Conservation (phyloP, 2,113 vertebrate genomes). For the Etia nguti region DNA sequence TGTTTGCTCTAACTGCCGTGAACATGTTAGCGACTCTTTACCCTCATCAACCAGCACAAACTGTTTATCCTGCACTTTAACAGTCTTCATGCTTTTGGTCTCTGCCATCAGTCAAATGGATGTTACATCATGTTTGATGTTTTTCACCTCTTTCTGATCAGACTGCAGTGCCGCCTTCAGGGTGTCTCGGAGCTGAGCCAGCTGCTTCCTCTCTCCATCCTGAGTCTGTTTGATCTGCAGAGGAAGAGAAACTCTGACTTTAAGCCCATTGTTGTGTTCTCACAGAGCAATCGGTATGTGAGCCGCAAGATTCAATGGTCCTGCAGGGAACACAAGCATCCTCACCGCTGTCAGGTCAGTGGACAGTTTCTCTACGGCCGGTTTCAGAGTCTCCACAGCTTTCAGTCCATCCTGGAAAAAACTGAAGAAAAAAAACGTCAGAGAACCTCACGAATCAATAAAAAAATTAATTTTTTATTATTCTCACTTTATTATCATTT, state of each 20-base stretch:
- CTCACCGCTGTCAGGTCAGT: constrained; percentile 86
- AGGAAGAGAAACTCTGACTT: background rate
- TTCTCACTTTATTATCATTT: background rate
- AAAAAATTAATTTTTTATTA: background rate
- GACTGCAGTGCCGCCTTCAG: constrained; percentile 89
- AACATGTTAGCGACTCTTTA: background rate
- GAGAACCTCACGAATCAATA: background rate
- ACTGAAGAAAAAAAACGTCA: constrained; percentile 54
- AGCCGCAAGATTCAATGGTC: background rate
- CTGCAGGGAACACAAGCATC: background rate
- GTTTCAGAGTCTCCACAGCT: constrained; percentile 88
- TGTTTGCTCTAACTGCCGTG: background rate
- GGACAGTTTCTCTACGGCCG: constrained; percentile 86
- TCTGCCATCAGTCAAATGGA: background rate
- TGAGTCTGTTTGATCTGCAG: constrained; percentile 81
- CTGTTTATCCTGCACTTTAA: background rate
- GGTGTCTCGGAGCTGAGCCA: constrained; percentile 86
- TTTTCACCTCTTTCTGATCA: constrained; percentile 89
- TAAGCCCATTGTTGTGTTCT: no score
- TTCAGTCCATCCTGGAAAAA: constrained; percentile 98
- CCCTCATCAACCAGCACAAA: background rate
- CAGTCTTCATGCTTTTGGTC: background rate
- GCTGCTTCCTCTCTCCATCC: constrained; percentile 90
- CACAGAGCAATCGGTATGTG: background rate
- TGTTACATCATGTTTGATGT: background rate